phyloP scores from a whole-genome alignment of 1,140 invertebrate genomes.

The Rhyacophila brunnea region DNA sequence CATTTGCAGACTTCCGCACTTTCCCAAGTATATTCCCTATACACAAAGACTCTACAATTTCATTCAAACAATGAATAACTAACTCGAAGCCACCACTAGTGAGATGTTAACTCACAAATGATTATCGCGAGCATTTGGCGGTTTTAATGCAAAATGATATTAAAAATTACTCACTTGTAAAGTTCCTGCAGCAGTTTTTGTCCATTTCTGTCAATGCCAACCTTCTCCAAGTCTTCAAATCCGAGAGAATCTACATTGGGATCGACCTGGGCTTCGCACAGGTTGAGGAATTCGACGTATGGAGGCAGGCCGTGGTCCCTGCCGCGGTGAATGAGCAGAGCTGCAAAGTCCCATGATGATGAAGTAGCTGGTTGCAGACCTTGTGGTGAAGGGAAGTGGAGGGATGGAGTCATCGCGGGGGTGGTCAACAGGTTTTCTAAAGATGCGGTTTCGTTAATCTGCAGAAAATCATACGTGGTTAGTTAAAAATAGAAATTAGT shows the following conservation, averaged over 20 bases:
- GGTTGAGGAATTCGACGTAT: slow-evolving; percentile 72
- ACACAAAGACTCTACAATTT: no score
- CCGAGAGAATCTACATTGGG: slow-evolving; percentile 46
- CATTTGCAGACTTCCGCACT: no score
- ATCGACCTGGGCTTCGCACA: slow-evolving; percentile 63
- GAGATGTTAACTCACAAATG: no score
- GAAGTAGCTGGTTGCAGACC: slow-evolving; percentile 16
- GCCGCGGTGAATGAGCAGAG: slow-evolving; percentile 64
- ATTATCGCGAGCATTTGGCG: no score
- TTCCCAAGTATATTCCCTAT: no score
- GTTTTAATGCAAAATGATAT: neutral
- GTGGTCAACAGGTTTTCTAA: slow-evolving; percentile 50
- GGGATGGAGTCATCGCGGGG: slow-evolving; percentile 51
- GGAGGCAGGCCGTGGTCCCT: slow-evolving; percentile 90
- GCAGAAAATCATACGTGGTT: no score
- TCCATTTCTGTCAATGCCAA: slow-evolving; percentile 58
- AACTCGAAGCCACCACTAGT: no score
- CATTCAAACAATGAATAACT: no score
- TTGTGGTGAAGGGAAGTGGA: slow-evolving; percentile 44
- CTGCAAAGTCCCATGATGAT: slow-evolving; percentile 51
- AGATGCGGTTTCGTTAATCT: slow-evolving; percentile 45
- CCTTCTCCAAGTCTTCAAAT: slow-evolving; percentile 65
- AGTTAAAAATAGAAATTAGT: neutral
- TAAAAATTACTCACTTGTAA: slow-evolving; percentile 54
- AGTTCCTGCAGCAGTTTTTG: slow-evolving; percentile 61